phyloP scores from a whole-genome alignment of 2,888 invertebrate genomes.

The Steinernema carpocapsae region DNA sequence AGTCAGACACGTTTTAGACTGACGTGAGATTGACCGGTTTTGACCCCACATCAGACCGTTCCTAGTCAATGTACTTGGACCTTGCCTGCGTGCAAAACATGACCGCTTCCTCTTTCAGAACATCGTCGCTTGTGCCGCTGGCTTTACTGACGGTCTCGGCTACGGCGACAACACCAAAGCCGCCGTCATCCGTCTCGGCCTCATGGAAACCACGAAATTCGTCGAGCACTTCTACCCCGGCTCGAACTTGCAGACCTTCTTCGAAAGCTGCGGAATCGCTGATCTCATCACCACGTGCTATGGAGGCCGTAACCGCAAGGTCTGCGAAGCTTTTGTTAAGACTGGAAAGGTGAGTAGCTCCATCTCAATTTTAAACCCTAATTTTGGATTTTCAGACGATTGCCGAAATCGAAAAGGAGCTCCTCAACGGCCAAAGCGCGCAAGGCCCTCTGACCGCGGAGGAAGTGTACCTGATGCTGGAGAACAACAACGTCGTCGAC shows the following conservation, averaged over 20 bases:
- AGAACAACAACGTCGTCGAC: slow-evolving; percentile 67
- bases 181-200: slow-evolving; percentile 92
- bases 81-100: too few species aligned
- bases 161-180: slow-evolving; percentile 98
- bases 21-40: too few species aligned
- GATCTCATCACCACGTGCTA: slow-evolving; percentile 98
- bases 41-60: too few species aligned
- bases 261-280: slow-evolving; percentile 97
- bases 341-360: slow-evolving; percentile 78
- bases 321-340: slow-evolving; percentile 91
- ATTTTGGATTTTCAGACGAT: slow-evolving; percentile 74
- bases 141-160: slow-evolving; percentile 92
- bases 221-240: slow-evolving; percentile 84
- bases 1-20: too few species aligned
- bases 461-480: slow-evolving; percentile 93
- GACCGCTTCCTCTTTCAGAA: slow-evolving; percentile 75
- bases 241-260: slow-evolving; percentile 88
- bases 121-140: slow-evolving; percentile 96
- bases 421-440: slow-evolving; percentile 96
- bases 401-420: slow-evolving; percentile 86
- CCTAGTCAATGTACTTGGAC: too few species aligned
- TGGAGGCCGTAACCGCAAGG: slow-evolving; percentile 91
- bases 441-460: slow-evolving; percentile 97
- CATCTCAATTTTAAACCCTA: slow-evolving; percentile 33
- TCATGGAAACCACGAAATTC: slow-evolving; percentile 82